Evolutionary conservation across 1,140 invertebrate genomes (phyloP).

Genomic region (Drosophila neocordata): DNA sequence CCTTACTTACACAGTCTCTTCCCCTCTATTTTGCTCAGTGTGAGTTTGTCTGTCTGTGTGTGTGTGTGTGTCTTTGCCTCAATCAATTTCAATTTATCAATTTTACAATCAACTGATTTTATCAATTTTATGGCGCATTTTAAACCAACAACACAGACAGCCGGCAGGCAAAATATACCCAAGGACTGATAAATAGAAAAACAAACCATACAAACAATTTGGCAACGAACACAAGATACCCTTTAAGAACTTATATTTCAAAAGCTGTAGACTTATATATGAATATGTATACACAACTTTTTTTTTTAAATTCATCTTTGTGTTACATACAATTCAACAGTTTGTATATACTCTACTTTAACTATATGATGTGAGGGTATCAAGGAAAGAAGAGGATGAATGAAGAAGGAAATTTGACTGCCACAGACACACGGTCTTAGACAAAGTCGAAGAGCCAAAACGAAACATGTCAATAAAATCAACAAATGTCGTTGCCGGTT

Average conservation of each 20-base stretch:
- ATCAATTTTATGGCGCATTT: conserved; percentile 81
- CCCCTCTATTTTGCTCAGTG: conserved; percentile 7
- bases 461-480: conserved; percentile 77
- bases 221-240: neutral
- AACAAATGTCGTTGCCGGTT: conserved; percentile 71
- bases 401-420: conserved; percentile 67
- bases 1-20: conserved; percentile 27
- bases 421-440: conserved; percentile 42
- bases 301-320: too few species aligned
- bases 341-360: neutral
- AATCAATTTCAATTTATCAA: conserved; percentile 82
- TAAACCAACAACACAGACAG: conserved; percentile 48
- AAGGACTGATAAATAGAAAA: neutral
- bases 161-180: conserved; percentile 13
- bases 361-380: neutral
- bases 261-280: too few species aligned
- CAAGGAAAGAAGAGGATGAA: conserved; percentile 31
- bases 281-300: too few species aligned
- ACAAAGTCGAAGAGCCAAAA: conserved; percentile 26
- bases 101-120: conserved; percentile 82
- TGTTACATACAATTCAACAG: neutral
- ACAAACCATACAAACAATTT: neutral
- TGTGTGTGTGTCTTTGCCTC: conserved; percentile 52
- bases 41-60: conserved; percentile 13
- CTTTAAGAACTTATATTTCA: neutral